These are phyloP conservation scores for Montipora sp. DNA, from an alignment of 64 coral and sea anemone species.

Conservation along the genomic window DNA sequence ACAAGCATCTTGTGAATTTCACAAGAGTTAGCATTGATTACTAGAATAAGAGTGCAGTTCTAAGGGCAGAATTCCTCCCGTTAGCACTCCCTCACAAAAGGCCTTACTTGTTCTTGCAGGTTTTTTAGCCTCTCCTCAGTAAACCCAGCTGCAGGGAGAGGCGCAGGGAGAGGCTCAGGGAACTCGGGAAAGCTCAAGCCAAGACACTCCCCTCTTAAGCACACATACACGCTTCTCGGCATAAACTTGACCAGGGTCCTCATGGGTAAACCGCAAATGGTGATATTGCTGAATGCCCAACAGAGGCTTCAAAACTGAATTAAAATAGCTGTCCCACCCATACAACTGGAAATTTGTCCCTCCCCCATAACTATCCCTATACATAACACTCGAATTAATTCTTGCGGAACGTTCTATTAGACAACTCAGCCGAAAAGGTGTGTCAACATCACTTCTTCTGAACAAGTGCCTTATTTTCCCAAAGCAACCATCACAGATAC, in stretches of 20 bases:
- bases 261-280: not conserved
- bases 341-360: not conserved
- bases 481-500: slow-evolving; percentile 9
- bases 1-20: not conserved
- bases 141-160: not conserved
- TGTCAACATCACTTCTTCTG: not conserved
- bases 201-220: not conserved
- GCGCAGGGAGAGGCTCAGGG: not conserved
- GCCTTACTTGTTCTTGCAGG: not conserved
- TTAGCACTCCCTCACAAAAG: not conserved
- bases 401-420: not conserved
- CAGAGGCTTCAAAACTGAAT: not conserved
- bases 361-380: not conserved
- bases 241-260: not conserved
- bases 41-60: not conserved
- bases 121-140: not conserved
- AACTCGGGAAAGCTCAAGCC: not conserved
- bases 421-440: not conserved
- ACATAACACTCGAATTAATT: slow-evolving; percentile 6
- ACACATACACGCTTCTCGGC: not conserved
- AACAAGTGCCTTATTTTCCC: slow-evolving; percentile 5
- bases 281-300: not conserved
- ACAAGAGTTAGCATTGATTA: not conserved
- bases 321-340: slow-evolving; percentile 4
- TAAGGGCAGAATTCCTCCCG: not conserved